phyloP scores from a whole-genome alignment of 1,140 invertebrate species.

The Euschistus heros region DNA sequence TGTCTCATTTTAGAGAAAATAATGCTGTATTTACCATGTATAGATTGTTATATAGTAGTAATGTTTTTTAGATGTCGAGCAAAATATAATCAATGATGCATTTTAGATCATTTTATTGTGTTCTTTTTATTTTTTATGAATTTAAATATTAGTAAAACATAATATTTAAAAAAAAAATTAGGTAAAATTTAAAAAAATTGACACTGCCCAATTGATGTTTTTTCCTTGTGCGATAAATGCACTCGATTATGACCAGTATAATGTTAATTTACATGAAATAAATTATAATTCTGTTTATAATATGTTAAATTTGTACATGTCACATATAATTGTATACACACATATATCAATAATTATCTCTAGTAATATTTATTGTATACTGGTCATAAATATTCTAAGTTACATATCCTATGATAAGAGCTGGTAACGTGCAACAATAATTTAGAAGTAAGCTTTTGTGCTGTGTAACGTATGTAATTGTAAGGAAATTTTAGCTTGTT shows the following conservation, averaged over 20 bases:
- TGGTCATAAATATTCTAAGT: background rate
- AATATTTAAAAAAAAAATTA: background rate
- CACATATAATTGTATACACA: background rate
- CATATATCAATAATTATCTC: background rate
- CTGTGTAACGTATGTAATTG: background rate
- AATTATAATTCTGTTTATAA: background rate
- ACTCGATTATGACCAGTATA: too few species aligned
- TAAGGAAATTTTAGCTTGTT: background rate
- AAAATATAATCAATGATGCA: background rate
- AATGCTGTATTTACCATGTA: background rate
- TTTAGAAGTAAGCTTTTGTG: constrained; percentile 9
- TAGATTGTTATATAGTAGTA: background rate
- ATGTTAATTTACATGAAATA: too few species aligned
- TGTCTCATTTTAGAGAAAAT: background rate
- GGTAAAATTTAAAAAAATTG: background rate
- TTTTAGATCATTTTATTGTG: background rate
- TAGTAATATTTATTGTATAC: background rate
- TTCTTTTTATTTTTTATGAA: background rate
- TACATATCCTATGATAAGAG: constrained; percentile 5
- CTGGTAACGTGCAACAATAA: constrained; percentile 6
- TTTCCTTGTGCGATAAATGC: too few species aligned
- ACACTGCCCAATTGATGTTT: too few species aligned
- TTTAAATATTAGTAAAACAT: background rate
- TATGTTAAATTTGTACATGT: background rate
- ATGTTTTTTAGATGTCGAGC: background rate